Evolutionary conservation across 2,797 vertebrate genomes (phyloP).

Genomic region (Denticeps clupeoides): DNA sequence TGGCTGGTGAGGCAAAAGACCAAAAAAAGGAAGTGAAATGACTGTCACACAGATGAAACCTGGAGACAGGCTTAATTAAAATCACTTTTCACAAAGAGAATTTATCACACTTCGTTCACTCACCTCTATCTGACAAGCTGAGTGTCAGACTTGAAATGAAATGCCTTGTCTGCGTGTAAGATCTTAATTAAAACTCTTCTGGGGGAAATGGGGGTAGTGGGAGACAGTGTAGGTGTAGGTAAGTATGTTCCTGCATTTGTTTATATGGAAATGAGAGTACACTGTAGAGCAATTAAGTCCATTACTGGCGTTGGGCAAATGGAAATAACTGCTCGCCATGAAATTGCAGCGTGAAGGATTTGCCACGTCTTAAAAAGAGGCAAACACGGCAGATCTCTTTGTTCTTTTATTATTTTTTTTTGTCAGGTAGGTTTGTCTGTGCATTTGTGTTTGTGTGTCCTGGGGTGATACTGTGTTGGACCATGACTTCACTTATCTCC

Average conservation of each 20-base stretch:
- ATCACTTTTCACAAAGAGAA: slow-evolving; percentile 12
- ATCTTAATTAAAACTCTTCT: slow-evolving; percentile 28
- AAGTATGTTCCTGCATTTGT: neutral
- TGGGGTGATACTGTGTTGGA: neutral
- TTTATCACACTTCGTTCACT: slow-evolving; percentile 14
- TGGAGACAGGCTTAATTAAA: slow-evolving; percentile 16
- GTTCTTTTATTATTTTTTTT: neutral
- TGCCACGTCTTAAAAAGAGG: neutral
- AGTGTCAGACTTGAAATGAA: slow-evolving; percentile 13
- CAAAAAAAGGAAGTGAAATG: neutral
- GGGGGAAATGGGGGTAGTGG: neutral
- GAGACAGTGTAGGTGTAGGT: too few relatives aligned
- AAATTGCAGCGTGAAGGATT: neutral
- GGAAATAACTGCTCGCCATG: neutral
- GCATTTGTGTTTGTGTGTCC: neutral
- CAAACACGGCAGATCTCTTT: neutral
- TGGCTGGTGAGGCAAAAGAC: too few relatives aligned
- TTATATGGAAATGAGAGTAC: too few relatives aligned
- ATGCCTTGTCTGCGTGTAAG: slow-evolving; percentile 21
- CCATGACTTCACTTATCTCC: neutral
- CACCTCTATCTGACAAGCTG: slow-evolving; percentile 8
- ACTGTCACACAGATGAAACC: neutral
- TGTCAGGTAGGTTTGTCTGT: neutral
- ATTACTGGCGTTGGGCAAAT: neutral
- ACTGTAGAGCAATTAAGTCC: neutral